Conservation (phyloP, 1,140 invertebrate genomes). For the Portunus trituberculatus region DNA sequence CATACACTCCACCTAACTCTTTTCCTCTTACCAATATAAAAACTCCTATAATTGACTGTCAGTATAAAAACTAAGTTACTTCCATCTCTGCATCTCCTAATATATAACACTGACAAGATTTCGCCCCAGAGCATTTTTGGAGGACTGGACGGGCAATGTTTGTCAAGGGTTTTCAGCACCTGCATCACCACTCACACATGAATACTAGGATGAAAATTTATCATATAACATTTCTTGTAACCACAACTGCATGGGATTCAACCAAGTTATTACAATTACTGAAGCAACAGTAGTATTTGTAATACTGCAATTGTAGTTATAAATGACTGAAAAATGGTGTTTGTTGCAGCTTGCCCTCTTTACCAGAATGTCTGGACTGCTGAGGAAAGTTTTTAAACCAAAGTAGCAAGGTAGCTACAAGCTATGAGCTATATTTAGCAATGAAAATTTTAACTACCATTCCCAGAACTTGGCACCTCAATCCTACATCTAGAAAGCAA, state of each 20-base stretch:
- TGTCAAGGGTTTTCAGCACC: not conserved
- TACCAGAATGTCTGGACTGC: not conserved
- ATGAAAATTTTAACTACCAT: not conserved
- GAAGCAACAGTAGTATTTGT: too few species aligned
- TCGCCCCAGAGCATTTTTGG: constrained; percentile 27
- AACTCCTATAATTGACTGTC: too few species aligned
- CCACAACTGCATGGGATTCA: too few species aligned
- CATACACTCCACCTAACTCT: too few species aligned
- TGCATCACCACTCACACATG: not conserved
- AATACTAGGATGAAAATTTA: too few species aligned
- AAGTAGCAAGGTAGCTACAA: not conserved
- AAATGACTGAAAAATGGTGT: not conserved
- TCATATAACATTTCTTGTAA: too few species aligned
- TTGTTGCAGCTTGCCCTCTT: not conserved
- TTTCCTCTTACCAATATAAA: too few species aligned
- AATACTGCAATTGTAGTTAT: too few species aligned
- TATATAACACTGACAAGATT: constrained; percentile 16
- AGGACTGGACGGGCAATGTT: constrained; percentile 51
- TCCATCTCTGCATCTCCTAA: too few species aligned
- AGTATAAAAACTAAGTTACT: too few species aligned
- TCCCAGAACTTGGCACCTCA: not conserved
- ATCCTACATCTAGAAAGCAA: not conserved
- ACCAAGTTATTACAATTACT: too few species aligned
- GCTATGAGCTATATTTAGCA: not conserved
- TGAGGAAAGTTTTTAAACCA: not conserved